phyloP scores from a whole-genome alignment of 2,888 invertebrate genomes.

The Luperina testacea region DNA sequence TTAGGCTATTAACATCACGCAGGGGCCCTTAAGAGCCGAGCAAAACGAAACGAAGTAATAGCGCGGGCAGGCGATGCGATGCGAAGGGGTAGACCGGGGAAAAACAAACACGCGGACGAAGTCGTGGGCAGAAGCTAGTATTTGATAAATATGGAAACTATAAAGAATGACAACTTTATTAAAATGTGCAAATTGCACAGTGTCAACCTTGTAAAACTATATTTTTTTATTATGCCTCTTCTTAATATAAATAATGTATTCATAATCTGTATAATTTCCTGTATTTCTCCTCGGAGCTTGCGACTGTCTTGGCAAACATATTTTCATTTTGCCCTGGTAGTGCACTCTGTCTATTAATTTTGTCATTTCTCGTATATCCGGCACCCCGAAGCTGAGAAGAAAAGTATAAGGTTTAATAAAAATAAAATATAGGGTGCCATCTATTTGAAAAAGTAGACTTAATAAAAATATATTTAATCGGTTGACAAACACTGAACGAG shows the following conservation, averaged over 20 bases:
- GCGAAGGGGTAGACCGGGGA: too few species aligned
- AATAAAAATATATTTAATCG: too few species aligned
- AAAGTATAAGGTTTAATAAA: not conserved
- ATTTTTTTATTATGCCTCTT: not conserved
- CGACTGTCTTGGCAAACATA: constrained; percentile 3
- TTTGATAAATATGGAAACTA: not conserved
- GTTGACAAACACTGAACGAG: too few species aligned
- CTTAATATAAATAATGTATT: constrained; percentile 3
- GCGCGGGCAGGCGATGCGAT: too few species aligned
- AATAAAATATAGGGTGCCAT: not conserved
- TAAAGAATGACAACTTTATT: not conserved
- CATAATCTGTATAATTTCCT: constrained; percentile 38
- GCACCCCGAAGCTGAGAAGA: not conserved
- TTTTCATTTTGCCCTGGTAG: not conserved
- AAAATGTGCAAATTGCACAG: not conserved
- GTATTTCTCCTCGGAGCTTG: not conserved
- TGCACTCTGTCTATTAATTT: constrained; percentile 17
- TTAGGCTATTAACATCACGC: too few species aligned
- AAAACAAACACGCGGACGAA: too few species aligned
- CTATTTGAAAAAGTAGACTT: too few species aligned
- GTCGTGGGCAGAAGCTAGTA: too few species aligned
- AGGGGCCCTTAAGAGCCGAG: too few species aligned
- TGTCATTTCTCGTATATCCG: constrained; percentile 16
- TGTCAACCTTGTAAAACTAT: not conserved
- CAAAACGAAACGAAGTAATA: too few species aligned